Evolutionary conservation across 1,140 invertebrate genomes (phyloP).

Genomic region (Pseudomyrmex cubaensis): DNA sequence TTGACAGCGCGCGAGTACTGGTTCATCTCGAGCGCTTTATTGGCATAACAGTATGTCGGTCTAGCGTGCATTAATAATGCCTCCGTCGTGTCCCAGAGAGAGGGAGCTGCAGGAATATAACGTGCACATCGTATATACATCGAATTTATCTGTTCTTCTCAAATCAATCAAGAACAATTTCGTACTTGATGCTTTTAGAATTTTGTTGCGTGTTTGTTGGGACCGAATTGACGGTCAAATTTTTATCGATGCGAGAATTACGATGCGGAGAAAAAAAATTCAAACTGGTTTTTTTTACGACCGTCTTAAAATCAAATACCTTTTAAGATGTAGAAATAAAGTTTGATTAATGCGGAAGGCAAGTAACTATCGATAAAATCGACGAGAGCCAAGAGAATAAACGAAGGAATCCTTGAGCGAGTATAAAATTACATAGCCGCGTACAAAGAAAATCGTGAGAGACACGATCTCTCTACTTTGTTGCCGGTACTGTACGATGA

Average conservation of each 20-base stretch:
- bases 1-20: conserved; percentile 74
- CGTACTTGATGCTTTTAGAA: too few relatives aligned
- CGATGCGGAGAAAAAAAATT: background rate
- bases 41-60: conserved; percentile 56
- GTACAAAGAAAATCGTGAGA: conserved; percentile 59
- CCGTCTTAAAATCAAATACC: background rate
- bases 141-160: background rate
- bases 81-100: conserved; percentile 53
- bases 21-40: conserved; percentile 53
- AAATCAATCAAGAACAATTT: background rate
- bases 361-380: conserved; percentile 40
- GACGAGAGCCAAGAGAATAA: conserved; percentile 18
- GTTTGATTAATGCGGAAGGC: conserved; percentile 21
- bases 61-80: conserved; percentile 35
- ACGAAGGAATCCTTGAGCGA: conserved; percentile 35
- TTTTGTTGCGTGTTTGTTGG: too few relatives aligned
- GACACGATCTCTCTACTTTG: conserved; percentile 54
- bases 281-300: background rate
- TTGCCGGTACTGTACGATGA: conserved; percentile 58
- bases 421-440: conserved; percentile 59
- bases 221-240: background rate
- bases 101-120: conserved; percentile 22
- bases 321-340: background rate
- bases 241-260: background rate
- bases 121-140: background rate